These are phyloP conservation scores for Ectemnius cavifrons DNA, from an alignment of 2,888 invertebrate species.

Conservation along the genomic window DNA sequence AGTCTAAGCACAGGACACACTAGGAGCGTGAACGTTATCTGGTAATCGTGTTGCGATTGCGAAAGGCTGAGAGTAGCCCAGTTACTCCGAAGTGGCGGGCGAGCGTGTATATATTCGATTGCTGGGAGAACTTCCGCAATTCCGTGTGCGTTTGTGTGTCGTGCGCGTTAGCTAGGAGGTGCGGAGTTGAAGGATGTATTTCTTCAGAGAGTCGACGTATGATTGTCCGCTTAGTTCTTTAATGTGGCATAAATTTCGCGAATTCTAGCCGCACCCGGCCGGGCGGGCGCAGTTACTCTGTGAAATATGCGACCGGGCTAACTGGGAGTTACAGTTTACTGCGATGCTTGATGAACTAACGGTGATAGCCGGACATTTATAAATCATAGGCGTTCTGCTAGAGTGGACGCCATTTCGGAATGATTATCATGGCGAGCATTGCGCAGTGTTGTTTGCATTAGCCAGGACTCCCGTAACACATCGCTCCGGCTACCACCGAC, in stretches of 20 bases:
- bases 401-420: constrained; percentile 11
- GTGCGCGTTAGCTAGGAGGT: background rate
- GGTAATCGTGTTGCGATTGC: too few relatives aligned
- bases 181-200: background rate
- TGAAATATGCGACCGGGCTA: background rate
- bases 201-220: background rate
- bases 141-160: too few relatives aligned
- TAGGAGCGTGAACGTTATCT: too few relatives aligned
- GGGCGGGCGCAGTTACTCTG: background rate
- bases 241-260: background rate
- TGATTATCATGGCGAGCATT: constrained; percentile 13
- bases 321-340: constrained; percentile 18
- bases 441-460: constrained; percentile 14
- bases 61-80: too few relatives aligned
- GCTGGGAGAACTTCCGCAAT: too few relatives aligned
- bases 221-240: constrained; percentile 1
- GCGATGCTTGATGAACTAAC: constrained; percentile 19
- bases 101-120: too few relatives aligned
- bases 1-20: too few relatives aligned
- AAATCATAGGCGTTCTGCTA: constrained; percentile 17
- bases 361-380: constrained; percentile 26
- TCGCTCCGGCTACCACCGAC: too few relatives aligned
- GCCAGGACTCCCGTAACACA: constrained; percentile 5
- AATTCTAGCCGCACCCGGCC: background rate
- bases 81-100: too few relatives aligned